These are phyloP conservation scores for Enteromius anoplus DNA, from an alignment of 2,797 vertebrate genomes.

Conservation along the genomic window DNA sequence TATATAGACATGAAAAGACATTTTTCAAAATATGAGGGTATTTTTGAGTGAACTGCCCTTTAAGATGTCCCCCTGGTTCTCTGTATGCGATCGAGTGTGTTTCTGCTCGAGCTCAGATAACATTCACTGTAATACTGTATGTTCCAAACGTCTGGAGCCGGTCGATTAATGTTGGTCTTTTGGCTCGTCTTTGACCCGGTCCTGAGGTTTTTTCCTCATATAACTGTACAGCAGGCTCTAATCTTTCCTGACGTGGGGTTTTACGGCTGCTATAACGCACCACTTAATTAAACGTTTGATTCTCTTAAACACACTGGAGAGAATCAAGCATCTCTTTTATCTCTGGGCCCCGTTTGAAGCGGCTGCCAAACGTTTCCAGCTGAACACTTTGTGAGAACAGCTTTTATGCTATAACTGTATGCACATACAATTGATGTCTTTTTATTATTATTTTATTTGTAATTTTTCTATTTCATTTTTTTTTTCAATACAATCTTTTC, in stretches of 20 bases:
- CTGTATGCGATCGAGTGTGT: background rate
- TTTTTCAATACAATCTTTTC: too few species aligned
- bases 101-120: background rate
- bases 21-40: background rate
- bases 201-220: conserved; percentile 56
- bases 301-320: conserved; percentile 71
- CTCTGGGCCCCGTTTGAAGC: conserved; percentile 68
- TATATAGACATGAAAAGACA: background rate
- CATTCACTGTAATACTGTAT: background rate
- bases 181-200: conserved; percentile 47
- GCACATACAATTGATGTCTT: too few species aligned
- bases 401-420: too few species aligned
- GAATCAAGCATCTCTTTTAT: conserved; percentile 67
- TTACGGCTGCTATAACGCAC: conserved; percentile 70
- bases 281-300: conserved; percentile 72
- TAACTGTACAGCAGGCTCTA: conserved; percentile 65
- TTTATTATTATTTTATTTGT: too few species aligned
- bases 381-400: conserved; percentile 53
- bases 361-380: conserved; percentile 54
- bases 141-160: too few species aligned
- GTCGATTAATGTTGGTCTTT: background rate
- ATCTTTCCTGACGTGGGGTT: conserved; percentile 68
- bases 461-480: too few species aligned
- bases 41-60: background rate
- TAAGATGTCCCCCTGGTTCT: background rate